Evolutionary conservation across 2,888 invertebrate genomes (phyloP).

Genomic region (Dasypogon diadema): DNA sequence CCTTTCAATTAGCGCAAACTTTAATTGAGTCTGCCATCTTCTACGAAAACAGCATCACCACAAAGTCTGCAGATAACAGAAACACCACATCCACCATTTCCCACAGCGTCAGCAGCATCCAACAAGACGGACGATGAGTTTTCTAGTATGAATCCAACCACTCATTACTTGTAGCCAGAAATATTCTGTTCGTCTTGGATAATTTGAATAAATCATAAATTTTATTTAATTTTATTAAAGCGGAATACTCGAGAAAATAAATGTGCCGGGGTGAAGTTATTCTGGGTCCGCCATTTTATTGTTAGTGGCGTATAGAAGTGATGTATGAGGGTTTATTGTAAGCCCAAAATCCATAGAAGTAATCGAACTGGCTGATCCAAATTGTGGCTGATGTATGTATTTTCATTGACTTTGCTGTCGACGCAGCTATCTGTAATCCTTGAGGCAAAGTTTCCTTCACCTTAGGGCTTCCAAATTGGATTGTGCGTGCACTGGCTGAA

Average conservation of each 20-base stretch:
- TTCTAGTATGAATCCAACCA: constrained; percentile 29
- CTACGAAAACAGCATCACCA: not conserved
- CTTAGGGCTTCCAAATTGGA: not conserved
- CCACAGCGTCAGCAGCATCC: not conserved
- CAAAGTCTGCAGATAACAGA: not conserved
- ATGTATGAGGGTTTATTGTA: no score
- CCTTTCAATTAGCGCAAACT: constrained; percentile 32
- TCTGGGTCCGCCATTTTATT: constrained; percentile 14
- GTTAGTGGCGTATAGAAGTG: no score
- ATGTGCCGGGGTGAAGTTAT: constrained; percentile 13
- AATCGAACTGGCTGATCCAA: no score
- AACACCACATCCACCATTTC: not conserved
- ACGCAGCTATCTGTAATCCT: no score
- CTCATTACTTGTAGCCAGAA: constrained; percentile 39
- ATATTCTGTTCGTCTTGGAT: constrained; percentile 23
- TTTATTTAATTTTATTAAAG: constrained; percentile 27
- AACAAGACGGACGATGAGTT: not conserved
- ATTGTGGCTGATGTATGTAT: no score
- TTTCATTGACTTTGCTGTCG: no score
- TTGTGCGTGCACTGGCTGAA: constrained; percentile 2
- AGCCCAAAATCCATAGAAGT: no score
- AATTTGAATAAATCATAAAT: constrained; percentile 48
- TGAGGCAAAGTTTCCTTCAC: no score
- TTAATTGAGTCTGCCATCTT: constrained; percentile 28
- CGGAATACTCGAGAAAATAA: constrained; percentile 20